Evolutionary conservation across 2,888 invertebrate genomes (phyloP), one percentile per base, ranked within the genome.

Genomic region (Parnassius apollo): DNA sequence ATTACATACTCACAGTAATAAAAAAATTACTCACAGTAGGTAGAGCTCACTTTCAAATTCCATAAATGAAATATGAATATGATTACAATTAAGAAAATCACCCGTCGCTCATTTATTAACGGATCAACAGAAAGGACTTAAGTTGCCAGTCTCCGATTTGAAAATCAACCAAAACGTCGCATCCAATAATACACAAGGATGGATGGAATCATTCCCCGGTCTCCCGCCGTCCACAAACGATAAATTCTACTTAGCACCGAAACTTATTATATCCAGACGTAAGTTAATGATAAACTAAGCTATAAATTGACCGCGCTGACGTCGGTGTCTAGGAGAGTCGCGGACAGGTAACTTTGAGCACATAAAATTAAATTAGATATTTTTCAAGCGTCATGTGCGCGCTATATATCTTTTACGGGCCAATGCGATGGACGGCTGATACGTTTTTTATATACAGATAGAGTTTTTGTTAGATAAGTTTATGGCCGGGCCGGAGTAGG

Each of bases 221-320:
- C 74, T 69, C 71, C 69, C 65, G 69, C 50, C 65, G 71, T 66
- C 73, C 73, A 77, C 75, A 77, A 80, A 78, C 80, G 77, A 84
- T 84, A 83, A 84, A 83, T 83, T 80, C 74, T 75, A 81, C 80
- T 82, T 81, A 81, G 72, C 72, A 74, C 71, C 73, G 75, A 78
- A 80, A 80, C 77, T 83, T 82, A 82, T 82, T 81, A 81, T 78
- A 77, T 76, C 71, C 72, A 73, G 76, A 71, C 80, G 74, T 79
- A 79, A 80, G 77, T 81, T 73, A 78, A 83, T 86, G 86, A 87
- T 87, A 83, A 84, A 85, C 77, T 77, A 77, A 78, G 74, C 81
- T 75, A 85, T 88, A 86, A 87, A 86, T 86, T 77, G 69, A 70
- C 71, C 67, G 49, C 70, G 75, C 70, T 76, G 85, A 83, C 83